Evolutionary conservation across 2,797 vertebrate species (phyloP), one percentile per base, ranked within the genome.

Genomic region (Cyclura pinguis): DNA sequence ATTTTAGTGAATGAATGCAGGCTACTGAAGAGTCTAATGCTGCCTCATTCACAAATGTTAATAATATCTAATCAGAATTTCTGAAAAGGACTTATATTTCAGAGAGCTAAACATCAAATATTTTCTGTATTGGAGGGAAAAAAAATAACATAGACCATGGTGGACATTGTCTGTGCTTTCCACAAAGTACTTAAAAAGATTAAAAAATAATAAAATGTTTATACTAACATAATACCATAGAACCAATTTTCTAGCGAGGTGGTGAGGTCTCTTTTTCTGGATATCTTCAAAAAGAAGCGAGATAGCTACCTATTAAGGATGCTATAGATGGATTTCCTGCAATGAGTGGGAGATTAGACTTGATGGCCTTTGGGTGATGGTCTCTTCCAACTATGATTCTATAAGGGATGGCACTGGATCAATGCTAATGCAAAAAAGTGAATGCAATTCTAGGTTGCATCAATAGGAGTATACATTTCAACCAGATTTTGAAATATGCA

Each of bases 351-450:
- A 59, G 57, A 18, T 59, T 59, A 18, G 57, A 59, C 57, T 4
- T 59, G 13, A 29, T 32, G 38, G n/a, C 57, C 13, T 42, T 42
- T 62, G 35, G 1, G 2, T 3, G 3, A 42, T 42, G 42, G 42
- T 38, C 13, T 16, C 20, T 67, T 64, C 38, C 5, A 42, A 52
- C 42, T 92, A 88, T 93, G 55, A 57, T 95, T 90, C 95, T 95
- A 91, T 93, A 89, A 81, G 20, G 35, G 14, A 72, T 86, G 93
- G 85, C 50, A 69, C 88, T 92, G 90, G 89, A 91, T 93, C 90
- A 92, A 50, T 93, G 89, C 80, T 91, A 42, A 42, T 94, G 92
- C 87, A 92, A 93, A 92, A 91, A 94, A 94, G 85, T 95, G 59
- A 72, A 95, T 93, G 92, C 64, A 27, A 69, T 29, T 69, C 64